phyloP scores from a whole-genome alignment of 2,797 vertebrate genomes.

The Falco rusticolus region DNA sequence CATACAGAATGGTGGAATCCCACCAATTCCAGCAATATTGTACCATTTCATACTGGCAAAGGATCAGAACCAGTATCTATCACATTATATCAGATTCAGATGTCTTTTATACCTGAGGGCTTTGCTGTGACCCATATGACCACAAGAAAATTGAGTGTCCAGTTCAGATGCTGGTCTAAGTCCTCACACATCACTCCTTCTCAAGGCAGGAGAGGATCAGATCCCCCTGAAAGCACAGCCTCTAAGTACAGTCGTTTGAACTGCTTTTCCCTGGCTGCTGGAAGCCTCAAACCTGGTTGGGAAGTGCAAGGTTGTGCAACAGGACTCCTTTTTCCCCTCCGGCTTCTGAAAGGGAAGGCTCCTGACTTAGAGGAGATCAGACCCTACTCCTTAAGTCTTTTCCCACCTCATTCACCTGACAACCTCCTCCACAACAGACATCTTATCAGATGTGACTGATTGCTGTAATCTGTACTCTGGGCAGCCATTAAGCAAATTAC shows the following conservation, averaged over 20 bases:
- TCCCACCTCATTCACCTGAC: conserved; percentile 85
- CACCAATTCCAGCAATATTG: background rate
- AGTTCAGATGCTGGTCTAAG: accelerated
- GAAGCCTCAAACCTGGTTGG: background rate
- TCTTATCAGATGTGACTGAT: conserved; percentile 99
- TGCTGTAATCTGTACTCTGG: conserved; percentile 97
- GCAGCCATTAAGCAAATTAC: conserved; percentile 99
- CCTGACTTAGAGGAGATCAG: conserved; percentile 29
- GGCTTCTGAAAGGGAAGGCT: background rate
- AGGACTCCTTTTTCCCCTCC: background rate
- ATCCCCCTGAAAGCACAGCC: background rate
- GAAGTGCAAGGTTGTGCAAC: background rate
- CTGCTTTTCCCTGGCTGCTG: background rate
- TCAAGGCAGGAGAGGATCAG: background rate
- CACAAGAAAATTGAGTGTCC: background rate
- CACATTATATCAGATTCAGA: too few relatives aligned
- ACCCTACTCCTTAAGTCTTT: conserved; percentile 76
- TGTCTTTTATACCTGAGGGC: accelerated
- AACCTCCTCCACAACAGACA: conserved; percentile 86
- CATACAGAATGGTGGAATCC: accelerated
- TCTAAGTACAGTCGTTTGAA: background rate
- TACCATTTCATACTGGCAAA: background rate
- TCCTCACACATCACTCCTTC: background rate
- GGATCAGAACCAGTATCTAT: background rate
- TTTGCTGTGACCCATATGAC: background rate